phyloP scores from a whole-genome alignment of 2,113 vertebrate species.

The Bos indicus region DNA sequence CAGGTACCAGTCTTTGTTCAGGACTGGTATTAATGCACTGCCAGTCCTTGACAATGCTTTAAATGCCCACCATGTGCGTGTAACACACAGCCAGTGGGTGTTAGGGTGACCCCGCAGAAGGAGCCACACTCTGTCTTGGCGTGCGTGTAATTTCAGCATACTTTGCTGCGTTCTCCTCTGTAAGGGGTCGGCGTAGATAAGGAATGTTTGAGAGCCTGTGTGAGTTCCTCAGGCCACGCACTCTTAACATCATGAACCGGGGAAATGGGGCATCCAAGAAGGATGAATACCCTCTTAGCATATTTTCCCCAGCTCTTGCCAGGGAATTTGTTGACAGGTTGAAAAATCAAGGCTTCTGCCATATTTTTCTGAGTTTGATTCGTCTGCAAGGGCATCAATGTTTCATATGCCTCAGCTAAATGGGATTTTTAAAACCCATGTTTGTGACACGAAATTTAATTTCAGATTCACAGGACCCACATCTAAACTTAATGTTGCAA shows the following conservation, averaged over 20 bases:
- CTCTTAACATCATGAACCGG: neutral
- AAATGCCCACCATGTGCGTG: neutral
- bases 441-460: slow-evolving; percentile 43
- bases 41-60: neutral
- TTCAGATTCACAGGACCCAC: neutral
- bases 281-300: neutral
- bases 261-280: accelerated
- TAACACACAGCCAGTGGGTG: neutral
- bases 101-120: neutral
- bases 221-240: neutral
- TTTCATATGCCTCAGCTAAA: slow-evolving; percentile 14
- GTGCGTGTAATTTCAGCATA: accelerated
- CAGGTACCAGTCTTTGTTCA: neutral
- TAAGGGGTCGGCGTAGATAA: neutral
- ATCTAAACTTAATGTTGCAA: neutral
- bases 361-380: neutral
- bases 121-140: neutral
- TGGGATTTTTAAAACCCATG: slow-evolving; percentile 1
- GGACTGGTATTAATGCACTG: neutral
- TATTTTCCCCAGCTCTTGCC: neutral
- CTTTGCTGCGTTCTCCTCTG: accelerated
- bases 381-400: neutral
- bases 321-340: neutral
- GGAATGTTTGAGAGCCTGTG: neutral
- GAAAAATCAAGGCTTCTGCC: neutral